Percentiles rank a stretch among this genome's conserved stretches.
These are phyloP conservation scores for Pagetopsis macropterus DNA, from an alignment of 2,797 vertebrate species.

Conservation along the genomic window DNA sequence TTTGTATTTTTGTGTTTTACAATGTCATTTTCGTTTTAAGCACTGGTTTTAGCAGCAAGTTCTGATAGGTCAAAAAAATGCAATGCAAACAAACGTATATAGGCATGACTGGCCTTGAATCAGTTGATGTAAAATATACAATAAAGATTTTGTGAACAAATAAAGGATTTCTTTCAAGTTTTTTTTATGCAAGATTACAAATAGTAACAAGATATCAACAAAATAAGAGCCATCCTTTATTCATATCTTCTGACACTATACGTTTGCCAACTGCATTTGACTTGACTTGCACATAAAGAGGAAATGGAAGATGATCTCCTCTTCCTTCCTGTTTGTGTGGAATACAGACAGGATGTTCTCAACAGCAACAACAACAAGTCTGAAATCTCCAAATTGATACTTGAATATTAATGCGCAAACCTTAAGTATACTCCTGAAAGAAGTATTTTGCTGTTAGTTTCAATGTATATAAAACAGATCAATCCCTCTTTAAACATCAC, in stretches of 20 bases:
- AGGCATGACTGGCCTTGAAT: neutral
- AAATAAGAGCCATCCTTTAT: neutral
- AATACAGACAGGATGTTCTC: constrained; percentile 13
- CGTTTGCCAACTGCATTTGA: neutral
- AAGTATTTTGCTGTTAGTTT: neutral
- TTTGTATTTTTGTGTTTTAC: constrained; percentile 1
- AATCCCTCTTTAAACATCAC: constrained; percentile 9
- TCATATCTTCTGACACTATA: neutral
- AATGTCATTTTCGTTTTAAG: constrained; percentile 16
- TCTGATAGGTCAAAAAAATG: neutral
- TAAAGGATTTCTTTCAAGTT: neutral
- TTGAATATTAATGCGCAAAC: neutral
- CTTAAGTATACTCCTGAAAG: neutral
- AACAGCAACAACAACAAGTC: constrained; percentile 11
- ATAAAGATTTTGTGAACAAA: neutral
- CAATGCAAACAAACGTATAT: neutral
- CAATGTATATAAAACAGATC: neutral
- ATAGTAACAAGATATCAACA: neutral
- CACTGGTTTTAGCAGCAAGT: neutral
- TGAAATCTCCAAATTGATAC: constrained; percentile 4
- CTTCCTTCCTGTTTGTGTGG: constrained; percentile 59
- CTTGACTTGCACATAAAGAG: constrained; percentile 11
- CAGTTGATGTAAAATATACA: neutral
- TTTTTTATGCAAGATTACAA: neutral
- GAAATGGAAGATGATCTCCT: constrained; percentile 36